Conservation (phyloP, 37 sponge, comb jelly and placozoan species). For the Lycopodina hypogea region DNA sequence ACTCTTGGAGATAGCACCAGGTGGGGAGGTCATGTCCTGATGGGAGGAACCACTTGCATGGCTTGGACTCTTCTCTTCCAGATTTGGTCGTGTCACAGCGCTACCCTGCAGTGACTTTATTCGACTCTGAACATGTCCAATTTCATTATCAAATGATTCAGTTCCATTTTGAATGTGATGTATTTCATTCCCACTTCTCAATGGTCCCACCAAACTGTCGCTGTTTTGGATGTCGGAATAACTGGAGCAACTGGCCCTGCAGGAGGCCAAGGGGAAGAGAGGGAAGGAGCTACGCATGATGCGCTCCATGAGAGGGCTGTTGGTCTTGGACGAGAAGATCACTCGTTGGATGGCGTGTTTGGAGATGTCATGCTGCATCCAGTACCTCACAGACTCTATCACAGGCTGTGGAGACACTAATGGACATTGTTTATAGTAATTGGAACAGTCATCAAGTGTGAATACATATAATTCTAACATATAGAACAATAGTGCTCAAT, state of each 20-base stretch:
- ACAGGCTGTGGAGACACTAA: conserved; percentile 38
- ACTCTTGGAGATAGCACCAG: too few species aligned
- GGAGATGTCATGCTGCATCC: conserved; percentile 39
- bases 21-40: too few species aligned
- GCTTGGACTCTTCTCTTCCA: too few species aligned
- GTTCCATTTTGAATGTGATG: background rate
- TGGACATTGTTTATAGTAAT: background rate
- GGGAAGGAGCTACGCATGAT: conserved; percentile 13
- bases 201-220: background rate
- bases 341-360: background rate
- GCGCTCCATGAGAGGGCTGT: conserved; percentile 4
- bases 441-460: background rate
- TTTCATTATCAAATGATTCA: background rate
- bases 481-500: background rate
- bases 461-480: too few species aligned
- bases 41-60: too few species aligned
- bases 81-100: too few species aligned
- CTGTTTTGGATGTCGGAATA: background rate
- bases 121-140: too few species aligned
- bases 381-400: conserved; percentile 24
- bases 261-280: conserved; percentile 8
- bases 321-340: conserved; percentile 20
- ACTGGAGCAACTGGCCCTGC: background rate
- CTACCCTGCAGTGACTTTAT: too few species aligned
- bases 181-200: background rate